Percentiles rank a stretch among this genome's conserved stretches.
These are phyloP conservation scores for Phytoseiulus persimilis DNA, from an alignment of 2,888 invertebrate species.

Conservation along the genomic window DNA sequence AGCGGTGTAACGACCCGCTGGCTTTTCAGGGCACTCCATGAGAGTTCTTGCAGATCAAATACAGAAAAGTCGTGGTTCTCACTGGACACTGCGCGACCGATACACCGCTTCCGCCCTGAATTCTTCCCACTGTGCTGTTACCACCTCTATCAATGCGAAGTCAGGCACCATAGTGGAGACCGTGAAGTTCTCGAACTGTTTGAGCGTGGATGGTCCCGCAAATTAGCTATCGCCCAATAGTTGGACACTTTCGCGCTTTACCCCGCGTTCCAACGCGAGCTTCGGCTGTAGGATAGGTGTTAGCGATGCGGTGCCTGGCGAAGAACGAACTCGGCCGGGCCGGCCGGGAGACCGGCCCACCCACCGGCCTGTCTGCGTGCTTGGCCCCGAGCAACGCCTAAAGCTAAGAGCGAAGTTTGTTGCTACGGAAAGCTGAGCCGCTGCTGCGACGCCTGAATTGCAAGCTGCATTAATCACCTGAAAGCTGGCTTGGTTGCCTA, in stretches of 20 bases:
- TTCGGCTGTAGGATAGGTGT: neutral
- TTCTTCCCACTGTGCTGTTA: too few species aligned
- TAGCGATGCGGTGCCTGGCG: neutral
- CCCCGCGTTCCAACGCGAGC: too few species aligned
- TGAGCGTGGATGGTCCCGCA: too few species aligned
- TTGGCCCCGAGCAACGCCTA: neutral
- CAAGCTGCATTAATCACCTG: constrained; percentile 5
- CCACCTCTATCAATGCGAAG: too few species aligned
- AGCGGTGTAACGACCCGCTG: too few species aligned
- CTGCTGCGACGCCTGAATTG: neutral
- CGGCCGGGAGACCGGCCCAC: neutral
- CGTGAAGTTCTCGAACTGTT: too few species aligned
- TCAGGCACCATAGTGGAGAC: too few species aligned
- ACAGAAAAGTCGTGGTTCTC: neutral
- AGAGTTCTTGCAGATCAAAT: too few species aligned
- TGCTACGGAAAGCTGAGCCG: neutral
- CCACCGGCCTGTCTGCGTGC: neutral
- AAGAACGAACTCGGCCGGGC: neutral
- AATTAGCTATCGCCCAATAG: too few species aligned
- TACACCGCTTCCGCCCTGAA: neutral
- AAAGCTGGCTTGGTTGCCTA: neutral
- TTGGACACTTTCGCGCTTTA: too few species aligned
- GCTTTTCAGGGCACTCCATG: too few species aligned
- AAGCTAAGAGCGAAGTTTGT: neutral
- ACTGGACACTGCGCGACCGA: neutral